Evolutionary conservation across 2,113 vertebrate species (phyloP).

Genomic region (human): GRCh38 chr1:14596501-14597000

Average conservation of each 20-base stretch:
- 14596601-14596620: not conserved
- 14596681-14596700: not conserved
- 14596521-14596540: not conserved
- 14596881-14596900: not conserved
- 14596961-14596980: not conserved
- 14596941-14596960: not conserved
- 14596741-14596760: not conserved
- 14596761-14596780: accelerated
- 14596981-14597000: not conserved
- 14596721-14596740: not conserved
- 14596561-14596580: not conserved
- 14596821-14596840: not conserved
- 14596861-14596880: not conserved
- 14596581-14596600: not conserved
- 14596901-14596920: not conserved
- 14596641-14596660: not conserved
- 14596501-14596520: accelerated
- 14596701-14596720: not conserved
- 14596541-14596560: not conserved
- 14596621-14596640: not conserved
- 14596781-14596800: not conserved
- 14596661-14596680: not conserved
- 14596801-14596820: not conserved
- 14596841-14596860: not conserved
- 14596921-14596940: not conserved